A percentile compares a stretch with the other conserved stretches of the same genome.
These are phyloP conservation scores for Dreissena rostriformis DNA, from an alignment of 1,140 invertebrate genomes.

Conservation along the genomic window DNA sequence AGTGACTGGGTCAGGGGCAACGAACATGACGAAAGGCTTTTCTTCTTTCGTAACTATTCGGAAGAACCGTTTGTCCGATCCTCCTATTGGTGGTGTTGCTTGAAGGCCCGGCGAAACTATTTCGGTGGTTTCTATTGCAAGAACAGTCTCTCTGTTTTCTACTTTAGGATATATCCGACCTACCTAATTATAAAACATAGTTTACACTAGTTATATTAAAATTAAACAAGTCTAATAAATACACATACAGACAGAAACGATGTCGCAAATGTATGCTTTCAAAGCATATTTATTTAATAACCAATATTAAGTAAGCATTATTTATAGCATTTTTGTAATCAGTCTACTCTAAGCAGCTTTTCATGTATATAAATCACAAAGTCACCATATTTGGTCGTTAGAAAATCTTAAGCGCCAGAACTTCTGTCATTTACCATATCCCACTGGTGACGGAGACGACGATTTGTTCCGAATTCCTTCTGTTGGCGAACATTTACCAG, in stretches of 20 bases:
- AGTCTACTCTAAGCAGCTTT: background rate
- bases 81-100: constrained; percentile 96
- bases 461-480: too few species aligned
- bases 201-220: too few species aligned
- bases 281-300: too few species aligned
- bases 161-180: constrained; percentile 28
- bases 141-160: too few species aligned
- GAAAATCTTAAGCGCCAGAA: background rate
- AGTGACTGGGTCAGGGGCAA: constrained; percentile 48
- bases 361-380: background rate
- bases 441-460: background rate
- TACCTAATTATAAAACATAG: constrained; percentile 27
- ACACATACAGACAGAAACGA: background rate
- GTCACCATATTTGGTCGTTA: background rate
- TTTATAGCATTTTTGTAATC: background rate
- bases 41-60: constrained; percentile 98
- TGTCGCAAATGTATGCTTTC: background rate
- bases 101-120: constrained; percentile 98
- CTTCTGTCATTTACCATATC: constrained; percentile 15
- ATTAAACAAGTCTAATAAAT: background rate
- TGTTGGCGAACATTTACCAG: constrained; percentile 12
- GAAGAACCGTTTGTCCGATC: constrained; percentile 97
- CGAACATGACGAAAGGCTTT: constrained; percentile 92
- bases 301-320: background rate
- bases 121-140: constrained; percentile 90